phyloP scores from a whole-genome alignment of 2,113 vertebrate species.

The Tympanuchus pallidicinctus region DNA sequence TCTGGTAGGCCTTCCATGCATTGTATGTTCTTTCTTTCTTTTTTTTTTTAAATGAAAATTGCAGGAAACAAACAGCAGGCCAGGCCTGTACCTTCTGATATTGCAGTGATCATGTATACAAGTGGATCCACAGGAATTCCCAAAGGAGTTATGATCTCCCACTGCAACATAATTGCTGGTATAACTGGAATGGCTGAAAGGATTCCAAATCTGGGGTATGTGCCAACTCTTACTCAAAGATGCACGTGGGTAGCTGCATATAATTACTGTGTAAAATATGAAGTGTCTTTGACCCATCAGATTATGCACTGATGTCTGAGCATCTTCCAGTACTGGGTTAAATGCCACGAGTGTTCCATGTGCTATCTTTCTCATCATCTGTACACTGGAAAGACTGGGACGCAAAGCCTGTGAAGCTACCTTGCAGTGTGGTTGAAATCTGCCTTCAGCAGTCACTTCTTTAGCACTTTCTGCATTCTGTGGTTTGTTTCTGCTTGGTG shows the following conservation, averaged over 20 bases:
- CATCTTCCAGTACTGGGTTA: neutral
- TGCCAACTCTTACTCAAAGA: neutral
- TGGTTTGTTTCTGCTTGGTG: neutral
- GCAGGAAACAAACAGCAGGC: constrained; percentile 72
- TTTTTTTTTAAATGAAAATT: neutral
- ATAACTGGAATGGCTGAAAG: constrained; percentile 92
- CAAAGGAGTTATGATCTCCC: constrained; percentile 97
- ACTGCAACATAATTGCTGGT: constrained; percentile 91
- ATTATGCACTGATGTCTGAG: neutral
- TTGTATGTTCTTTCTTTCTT: neutral
- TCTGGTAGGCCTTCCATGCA: neutral
- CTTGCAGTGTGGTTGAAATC: neutral
- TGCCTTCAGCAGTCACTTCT: neutral
- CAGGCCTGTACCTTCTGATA: constrained; percentile 83
- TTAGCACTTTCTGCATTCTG: neutral
- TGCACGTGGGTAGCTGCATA: neutral
- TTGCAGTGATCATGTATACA: constrained; percentile 97
- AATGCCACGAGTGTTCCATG: neutral
- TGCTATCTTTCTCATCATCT: neutral
- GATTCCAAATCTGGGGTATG: constrained; percentile 88
- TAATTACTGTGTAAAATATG: neutral
- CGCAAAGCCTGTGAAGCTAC: neutral
- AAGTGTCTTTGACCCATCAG: neutral
- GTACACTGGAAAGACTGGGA: neutral
- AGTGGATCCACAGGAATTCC: constrained; percentile 95